Evolutionary conservation across 2,113 vertebrate genomes (phyloP).

Genomic region (Gasterosteus nipponicus): DNA sequence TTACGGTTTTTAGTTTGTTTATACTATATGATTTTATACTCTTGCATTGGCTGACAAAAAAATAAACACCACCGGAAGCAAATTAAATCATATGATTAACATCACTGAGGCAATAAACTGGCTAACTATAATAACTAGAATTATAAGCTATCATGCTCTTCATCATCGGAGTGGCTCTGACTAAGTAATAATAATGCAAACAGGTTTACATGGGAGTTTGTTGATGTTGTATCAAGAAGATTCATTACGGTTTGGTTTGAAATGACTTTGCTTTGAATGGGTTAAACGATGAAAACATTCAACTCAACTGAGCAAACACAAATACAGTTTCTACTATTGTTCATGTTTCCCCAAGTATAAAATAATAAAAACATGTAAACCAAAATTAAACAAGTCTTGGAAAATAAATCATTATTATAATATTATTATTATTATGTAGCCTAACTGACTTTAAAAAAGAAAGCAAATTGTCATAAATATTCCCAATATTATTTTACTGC

Average conservation of each 20-base stretch:
- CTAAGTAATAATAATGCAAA: background rate
- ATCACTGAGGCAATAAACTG: no score
- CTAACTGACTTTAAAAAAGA: background rate
- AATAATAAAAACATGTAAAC: background rate
- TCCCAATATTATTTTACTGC: slow-evolving; percentile 2
- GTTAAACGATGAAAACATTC: background rate
- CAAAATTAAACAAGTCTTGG: background rate
- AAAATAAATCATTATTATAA: background rate
- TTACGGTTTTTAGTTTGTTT: background rate
- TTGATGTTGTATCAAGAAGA: no score
- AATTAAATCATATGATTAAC: background rate
- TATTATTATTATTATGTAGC: background rate
- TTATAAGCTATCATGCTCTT: background rate
- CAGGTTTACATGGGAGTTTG: no score
- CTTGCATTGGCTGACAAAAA: background rate
- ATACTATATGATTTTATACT: background rate
- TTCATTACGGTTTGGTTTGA: background rate
- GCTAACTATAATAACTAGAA: no score
- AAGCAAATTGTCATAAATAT: no score
- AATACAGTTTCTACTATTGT: background rate
- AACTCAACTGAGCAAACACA: background rate
- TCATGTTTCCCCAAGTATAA: background rate
- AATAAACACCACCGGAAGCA: background rate
- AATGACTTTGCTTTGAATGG: background rate
- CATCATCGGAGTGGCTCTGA: background rate